Base-by-base conservation (phyloP, 2,888 invertebrate genomes). In the Drosophila atroscutellata region DNA sequence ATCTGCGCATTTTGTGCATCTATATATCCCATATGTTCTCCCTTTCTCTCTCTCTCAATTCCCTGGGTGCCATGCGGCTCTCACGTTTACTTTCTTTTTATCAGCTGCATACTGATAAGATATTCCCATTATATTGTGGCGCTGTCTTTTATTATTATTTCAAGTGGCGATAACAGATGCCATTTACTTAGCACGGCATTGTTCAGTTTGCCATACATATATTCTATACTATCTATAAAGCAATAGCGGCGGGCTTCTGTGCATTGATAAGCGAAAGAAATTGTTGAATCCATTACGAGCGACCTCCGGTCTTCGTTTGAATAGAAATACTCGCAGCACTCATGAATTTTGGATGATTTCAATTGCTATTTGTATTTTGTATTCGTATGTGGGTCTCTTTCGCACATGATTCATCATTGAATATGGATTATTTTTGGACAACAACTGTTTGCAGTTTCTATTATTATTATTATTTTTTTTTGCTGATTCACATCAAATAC, bases 41-140 rank as follows among this genome's bases (percentile, higher is more conserved):
- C 11, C 26, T 8, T 13, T 9, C 5, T 15, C 15, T 51, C 20
- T 28, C 50, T 11, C 9, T 24, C 7, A 15, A 15, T 0, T 9
- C 49, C 30, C 45, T 34, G 20, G 13, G 1, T 63, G 57, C 66
- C 75, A 77, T 15, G 58, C 61, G 72, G 37, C 54, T 37, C 76
- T 76, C 80, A 79, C 77, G 80, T 79, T 80, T 68, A 74, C 66
- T 77, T 77, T 77, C 55, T 49, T 74, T 79, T 77, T 79, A 74
- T 80, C 63, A 70, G 77, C 56, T 55, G 45, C 8, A n/a, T 26
- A 3, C 47, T 79, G 79, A 79, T 79, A 80, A 80, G 74, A 58
- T 26, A 58, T 66, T 49, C 67, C 45, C 24, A 24, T 24, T 64
- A 62, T 76, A 61, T 58, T 58, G 47, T 62, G 63, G 57, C 45